Evolutionary conservation across 2,113 vertebrate species (phyloP).

Genomic region (Xyrauchen texanus): DNA sequence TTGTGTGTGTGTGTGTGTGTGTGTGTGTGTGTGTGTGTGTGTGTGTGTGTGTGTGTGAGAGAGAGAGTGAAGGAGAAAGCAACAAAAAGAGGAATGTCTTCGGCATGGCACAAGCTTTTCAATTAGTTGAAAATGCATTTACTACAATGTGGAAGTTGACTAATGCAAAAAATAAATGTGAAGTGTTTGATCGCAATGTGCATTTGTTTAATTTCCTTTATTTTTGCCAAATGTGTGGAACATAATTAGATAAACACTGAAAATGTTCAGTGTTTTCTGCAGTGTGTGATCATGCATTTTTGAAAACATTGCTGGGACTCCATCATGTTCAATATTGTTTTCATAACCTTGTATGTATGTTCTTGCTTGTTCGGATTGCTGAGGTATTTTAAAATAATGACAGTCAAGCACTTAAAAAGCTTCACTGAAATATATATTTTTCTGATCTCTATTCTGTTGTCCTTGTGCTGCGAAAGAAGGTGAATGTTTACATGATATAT

Average conservation of each 20-base stretch:
- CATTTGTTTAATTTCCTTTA: slow-evolving; percentile 54
- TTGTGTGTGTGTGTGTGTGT: background rate
- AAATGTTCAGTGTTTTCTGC: slow-evolving; percentile 53
- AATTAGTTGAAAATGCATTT: background rate
- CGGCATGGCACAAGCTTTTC: slow-evolving; percentile 28
- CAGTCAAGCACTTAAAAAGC: slow-evolving; percentile 70
- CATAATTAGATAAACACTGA: slow-evolving; percentile 51
- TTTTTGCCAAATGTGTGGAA: slow-evolving; percentile 49
- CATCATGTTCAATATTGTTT: slow-evolving; percentile 54
- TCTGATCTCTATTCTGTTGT: slow-evolving; percentile 43
- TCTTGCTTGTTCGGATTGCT: slow-evolving; percentile 66
- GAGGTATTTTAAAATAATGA: slow-evolving; percentile 53
- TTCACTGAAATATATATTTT: slow-evolving; percentile 36
- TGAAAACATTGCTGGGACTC: slow-evolving; percentile 39
- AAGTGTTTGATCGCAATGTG: slow-evolving; percentile 60
- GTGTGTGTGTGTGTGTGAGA: background rate
- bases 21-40: background rate
- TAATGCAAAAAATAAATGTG: slow-evolving; percentile 55
- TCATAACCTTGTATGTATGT: slow-evolving; percentile 64
- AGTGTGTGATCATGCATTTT: slow-evolving; percentile 28
- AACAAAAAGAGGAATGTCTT: slow-evolving; percentile 12
- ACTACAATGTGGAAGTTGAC: slow-evolving; percentile 64
- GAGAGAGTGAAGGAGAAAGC: background rate
- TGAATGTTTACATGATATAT: slow-evolving; percentile 69
- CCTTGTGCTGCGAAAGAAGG: slow-evolving; percentile 64